Base-by-base conservation (phyloP, 2,113 vertebrate species). In the Sylvilagus bachmani region DNA sequence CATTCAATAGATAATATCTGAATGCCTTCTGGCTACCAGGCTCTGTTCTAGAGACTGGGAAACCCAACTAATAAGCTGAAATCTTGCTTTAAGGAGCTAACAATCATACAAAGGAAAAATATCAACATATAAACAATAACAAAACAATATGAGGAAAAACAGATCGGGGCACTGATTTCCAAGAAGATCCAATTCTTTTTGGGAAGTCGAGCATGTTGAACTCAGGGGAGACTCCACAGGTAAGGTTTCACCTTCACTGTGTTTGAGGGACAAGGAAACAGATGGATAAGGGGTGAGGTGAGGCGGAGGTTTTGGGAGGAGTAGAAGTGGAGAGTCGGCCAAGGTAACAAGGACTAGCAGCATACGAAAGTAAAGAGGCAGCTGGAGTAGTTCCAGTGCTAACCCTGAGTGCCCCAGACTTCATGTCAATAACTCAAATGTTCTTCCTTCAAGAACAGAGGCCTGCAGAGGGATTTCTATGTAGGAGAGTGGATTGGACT, bases 141-240 rank as follows among this genome's bases (percentile, higher is more conserved):
- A 61, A 62, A 86, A 27, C 11, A 77, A 55, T 53, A 67, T 29
- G 12, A 64, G 3, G 69, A 71, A 77, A 38, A 21, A 3, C 74
- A 73, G 16, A 51, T 33, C 29, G 33, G 31, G 78, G 16, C 10
- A 55, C 22, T 12, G 31, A 92, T 24, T 74, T 5, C 24, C 27
- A 61, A n/a, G 8, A 38, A 69, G 71, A 8, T 5, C 24, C 1
- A 66, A 5, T 11, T 33, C 67, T 6, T 29, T n/a, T 55, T 31
- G n/a, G 0, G 12, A 10, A 21, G 7, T 61, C 1, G 7, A 73
- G 0, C 1, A 1, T 1, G 0, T 2, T 80, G 58, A 77, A 27
- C 10, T 44, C 13, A 58, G 10, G n/a, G 51, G 86, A 78, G 10
- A 16, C 33, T 49, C 36, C 33, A 71, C 25, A 66, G 69, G 38